Evolutionary conservation across 1,140 invertebrate species (phyloP), one percentile per base, ranked within the genome.

Genomic region (Tetramorium alpestre): DNA sequence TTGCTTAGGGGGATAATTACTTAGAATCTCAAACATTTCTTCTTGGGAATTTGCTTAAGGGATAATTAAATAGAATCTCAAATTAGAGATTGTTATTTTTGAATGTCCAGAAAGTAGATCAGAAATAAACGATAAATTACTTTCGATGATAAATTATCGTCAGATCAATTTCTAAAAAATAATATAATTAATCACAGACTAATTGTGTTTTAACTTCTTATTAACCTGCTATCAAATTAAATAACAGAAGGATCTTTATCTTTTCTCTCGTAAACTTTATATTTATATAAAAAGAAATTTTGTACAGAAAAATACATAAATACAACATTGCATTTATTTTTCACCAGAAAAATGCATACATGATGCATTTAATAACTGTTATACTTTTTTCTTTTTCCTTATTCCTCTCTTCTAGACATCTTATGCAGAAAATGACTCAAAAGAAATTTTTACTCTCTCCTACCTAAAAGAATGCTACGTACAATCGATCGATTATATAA

Each of bases 61-160:
- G 41, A 69, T 69, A 69, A 69, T 69, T 69, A 25, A 22, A 69
- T 69, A 69, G 65, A 69, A 69, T 47, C 41, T 69, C 11, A 25
- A 69, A 25, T 69, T 49, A 49, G 13, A 69, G n/a, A 67, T 67
- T 69, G n/a, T 65, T 65, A 69, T 47, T 69, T 49, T 69, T 25
- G 0, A 49, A 69, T 47, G 22, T 22, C 0, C 13, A 69, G 41
- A 69, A 28, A 49, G 22, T 47, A 25, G 38, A 44, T 67, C 10
- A 25, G 22, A 69, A 44, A 69, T 67, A 11, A 41, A 47, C n/a
- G 65, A 22, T 69, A 25, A 67, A 22, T 67, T 67, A 41, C 4
- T 47, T 47, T 10, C 44, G 11, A 47, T 11, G 11, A 10, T 47
- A 47, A 10, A 47, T 47, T 67, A 47, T n/a, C 2, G 4, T 47